Evolutionary conservation across 2,888 invertebrate genomes (phyloP).

Genomic region (Xanthorhoe spadicearia): DNA sequence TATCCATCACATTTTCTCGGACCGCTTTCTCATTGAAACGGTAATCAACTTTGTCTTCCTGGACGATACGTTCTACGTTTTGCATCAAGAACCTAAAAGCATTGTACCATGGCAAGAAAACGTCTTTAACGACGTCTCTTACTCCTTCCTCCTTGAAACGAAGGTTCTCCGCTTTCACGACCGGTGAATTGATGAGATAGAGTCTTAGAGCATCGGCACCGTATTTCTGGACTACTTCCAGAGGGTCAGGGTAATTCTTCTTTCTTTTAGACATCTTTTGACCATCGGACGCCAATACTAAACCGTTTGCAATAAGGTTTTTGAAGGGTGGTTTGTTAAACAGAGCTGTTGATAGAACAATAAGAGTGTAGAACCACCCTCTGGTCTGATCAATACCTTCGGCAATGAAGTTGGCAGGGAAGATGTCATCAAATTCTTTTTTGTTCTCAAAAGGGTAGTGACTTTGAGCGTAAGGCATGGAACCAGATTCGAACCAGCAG

Average conservation of each 20-base stretch:
- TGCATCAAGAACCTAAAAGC: conserved; percentile 97
- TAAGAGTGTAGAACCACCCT: conserved; percentile 99
- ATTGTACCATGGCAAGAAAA: conserved; percentile 98
- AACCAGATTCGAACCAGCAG: conserved; percentile 99
- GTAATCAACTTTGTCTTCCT: conserved; percentile 86
- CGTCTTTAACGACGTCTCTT: conserved; percentile 97
- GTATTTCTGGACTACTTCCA: conserved; percentile 94
- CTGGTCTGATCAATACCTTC: conserved; percentile 99
- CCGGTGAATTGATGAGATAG: conserved; percentile 98
- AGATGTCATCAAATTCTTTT: conserved; percentile 94
- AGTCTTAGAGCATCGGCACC: conserved; percentile 98
- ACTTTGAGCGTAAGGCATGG: conserved; percentile 99
- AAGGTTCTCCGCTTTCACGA: conserved; percentile 98
- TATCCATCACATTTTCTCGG: conserved; percentile 95
- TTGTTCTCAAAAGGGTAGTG: conserved; percentile 98
- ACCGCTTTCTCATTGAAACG: conserved; percentile 82
- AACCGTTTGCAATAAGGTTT: conserved; percentile 97
- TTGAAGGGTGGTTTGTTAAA: conserved; percentile 99
- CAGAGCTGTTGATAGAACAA: conserved; percentile 97
- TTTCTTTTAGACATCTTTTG: conserved; percentile 99
- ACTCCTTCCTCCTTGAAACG: conserved; percentile 99
- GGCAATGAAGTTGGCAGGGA: conserved; percentile 99
- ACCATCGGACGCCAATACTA: conserved; percentile 98
- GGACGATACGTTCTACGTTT: conserved; percentile 93
- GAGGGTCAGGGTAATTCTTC: conserved; percentile 99